phyloP scores from a whole-genome alignment of 2,797 vertebrate species.

The Crypturellus tataupa region DNA sequence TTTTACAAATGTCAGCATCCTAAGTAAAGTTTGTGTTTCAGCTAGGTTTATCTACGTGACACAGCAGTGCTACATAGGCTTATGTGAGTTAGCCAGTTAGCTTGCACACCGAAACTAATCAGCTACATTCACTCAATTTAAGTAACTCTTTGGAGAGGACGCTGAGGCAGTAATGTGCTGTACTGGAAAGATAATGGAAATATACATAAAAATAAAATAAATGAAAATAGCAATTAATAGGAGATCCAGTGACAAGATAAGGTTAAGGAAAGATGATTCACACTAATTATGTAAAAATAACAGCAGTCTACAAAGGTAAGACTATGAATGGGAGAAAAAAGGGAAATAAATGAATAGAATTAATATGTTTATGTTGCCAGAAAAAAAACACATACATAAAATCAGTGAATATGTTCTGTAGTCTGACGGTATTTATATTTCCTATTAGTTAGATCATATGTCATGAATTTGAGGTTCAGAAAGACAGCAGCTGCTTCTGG shows the following conservation, averaged over 20 bases:
- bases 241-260: neutral
- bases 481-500: neutral
- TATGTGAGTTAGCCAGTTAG: neutral
- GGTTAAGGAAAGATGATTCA: neutral
- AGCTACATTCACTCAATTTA: neutral
- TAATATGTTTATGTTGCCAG: neutral
- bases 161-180: neutral
- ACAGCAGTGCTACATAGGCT: neutral
- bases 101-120: neutral
- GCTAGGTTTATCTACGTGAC: neutral
- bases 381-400: neutral
- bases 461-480: neutral
- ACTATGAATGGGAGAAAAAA: neutral
- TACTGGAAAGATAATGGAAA: neutral
- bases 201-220: neutral
- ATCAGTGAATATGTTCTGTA: accelerated
- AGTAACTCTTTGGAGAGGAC: neutral
- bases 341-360: neutral
- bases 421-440: neutral
- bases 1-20: neutral
- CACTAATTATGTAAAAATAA: neutral
- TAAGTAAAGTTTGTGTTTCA: neutral
- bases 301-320: neutral
- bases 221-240: neutral
- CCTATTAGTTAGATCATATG: neutral